Conservation (phyloP, 2,113 vertebrate genomes). For the Microcebus tavaratra region DNA sequence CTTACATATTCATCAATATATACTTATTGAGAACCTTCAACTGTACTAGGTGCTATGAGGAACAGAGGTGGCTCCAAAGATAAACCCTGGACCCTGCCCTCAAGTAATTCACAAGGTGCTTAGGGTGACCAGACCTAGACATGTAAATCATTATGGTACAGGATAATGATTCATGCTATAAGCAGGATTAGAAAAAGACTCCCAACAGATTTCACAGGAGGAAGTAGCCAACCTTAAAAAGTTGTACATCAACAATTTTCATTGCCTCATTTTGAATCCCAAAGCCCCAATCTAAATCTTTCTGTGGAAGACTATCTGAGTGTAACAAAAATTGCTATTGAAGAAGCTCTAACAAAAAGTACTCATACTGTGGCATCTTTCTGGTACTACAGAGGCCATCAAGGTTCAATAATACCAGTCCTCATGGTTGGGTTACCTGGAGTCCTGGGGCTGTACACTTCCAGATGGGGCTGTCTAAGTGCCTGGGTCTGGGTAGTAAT, state of each 20-base stretch:
- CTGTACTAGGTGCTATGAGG: not conserved
- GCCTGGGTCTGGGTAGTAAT: not conserved
- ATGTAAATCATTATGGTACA: not conserved
- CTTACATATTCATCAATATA: not conserved
- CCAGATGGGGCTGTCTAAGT: not conserved
- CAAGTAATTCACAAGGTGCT: not conserved
- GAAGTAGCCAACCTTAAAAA: not conserved
- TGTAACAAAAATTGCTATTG: not conserved
- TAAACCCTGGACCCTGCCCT: not conserved
- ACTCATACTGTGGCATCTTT: not conserved
- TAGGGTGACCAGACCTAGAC: not conserved
- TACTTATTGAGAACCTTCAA: not conserved
- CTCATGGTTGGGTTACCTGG: not conserved
- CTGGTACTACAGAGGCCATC: not conserved
- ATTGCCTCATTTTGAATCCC: slow-evolving; percentile 6
- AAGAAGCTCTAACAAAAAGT: not conserved
- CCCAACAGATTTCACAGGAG: not conserved
- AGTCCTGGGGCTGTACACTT: not conserved
- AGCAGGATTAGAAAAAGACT: not conserved
- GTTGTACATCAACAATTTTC: not conserved
- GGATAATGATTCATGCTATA: not conserved
- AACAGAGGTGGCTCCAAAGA: not conserved
- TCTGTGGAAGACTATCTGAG: not conserved
- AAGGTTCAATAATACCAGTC: not conserved
- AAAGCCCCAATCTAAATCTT: not conserved